Evolutionary conservation across 1,140 invertebrate genomes (phyloP).

Genomic region (Piezodorus guildinii): DNA sequence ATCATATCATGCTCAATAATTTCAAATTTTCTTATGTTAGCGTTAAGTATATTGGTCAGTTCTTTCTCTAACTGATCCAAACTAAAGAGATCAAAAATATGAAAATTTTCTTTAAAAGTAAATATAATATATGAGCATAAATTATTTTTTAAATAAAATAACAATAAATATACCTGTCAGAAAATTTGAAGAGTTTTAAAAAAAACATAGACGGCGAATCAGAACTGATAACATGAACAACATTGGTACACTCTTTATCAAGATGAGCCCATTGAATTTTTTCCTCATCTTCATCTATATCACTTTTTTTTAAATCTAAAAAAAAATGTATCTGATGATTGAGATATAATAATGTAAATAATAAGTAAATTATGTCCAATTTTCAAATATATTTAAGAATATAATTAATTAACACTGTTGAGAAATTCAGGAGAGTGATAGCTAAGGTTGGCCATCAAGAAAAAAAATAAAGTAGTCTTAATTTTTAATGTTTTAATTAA

Average conservation of each 20-base stretch:
- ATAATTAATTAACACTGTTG: no score
- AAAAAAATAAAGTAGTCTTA: no score
- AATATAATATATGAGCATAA: no score
- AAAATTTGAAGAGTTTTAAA: not conserved
- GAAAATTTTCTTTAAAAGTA: not conserved
- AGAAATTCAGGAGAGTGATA: no score
- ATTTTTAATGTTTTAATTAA: no score
- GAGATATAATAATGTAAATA: no score
- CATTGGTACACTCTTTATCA: not conserved
- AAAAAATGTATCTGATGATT: no score
- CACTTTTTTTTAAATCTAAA: not conserved
- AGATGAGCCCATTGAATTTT: conserved; percentile 8
- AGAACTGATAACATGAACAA: not conserved
- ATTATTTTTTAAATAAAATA: not conserved
- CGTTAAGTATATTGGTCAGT: not conserved
- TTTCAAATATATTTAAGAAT: no score
- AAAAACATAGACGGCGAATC: not conserved
- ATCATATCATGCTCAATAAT: not conserved
- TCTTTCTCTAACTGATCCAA: conserved; percentile 4
- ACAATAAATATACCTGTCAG: not conserved
- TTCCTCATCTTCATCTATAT: conserved; percentile 3
- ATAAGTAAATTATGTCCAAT: no score
- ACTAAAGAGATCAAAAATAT: not conserved
- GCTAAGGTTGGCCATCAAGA: no score
- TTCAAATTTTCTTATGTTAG: not conserved